Base-by-base conservation (phyloP, 2,888 invertebrate species). In the Griposia aprilina region DNA sequence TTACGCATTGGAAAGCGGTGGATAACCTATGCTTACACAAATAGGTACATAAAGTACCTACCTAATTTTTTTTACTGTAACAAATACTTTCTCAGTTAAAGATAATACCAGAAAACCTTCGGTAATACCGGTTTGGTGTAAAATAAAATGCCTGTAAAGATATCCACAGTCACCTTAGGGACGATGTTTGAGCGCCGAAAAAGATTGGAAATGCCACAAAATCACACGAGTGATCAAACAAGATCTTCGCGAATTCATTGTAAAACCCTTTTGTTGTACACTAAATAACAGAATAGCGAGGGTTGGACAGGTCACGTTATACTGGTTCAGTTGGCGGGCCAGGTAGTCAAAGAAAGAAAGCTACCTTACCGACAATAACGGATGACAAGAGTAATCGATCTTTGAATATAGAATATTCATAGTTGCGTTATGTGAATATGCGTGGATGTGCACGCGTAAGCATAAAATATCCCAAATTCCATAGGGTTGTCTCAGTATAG, bases 141-240 rank as follows among this genome's bases (percentile, higher is more conserved):
- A 80, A 78, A 80, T 80, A 70, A 77, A 86, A 84, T 80, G 50
- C 41, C 73, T 66, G 67, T 81, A 80, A 82, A 80, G 52, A 69
- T 69, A 68, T 36, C 63, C 76, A 74, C 78, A 72, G 66, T 57
- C 79, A 85, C 80, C 82, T 80, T 70, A 75, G 73, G 84, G 81
- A 84, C 78, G 79, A 52, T 69, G 74, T 82, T 82, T 74, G 78
- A 74, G 52, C 78, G 73, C 68, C 80, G 78, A 72, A 72, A 83
- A 82, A 86, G 84, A 90, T 87, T 89, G 84, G 70, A 90, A 90
- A 89, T 90, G 81, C 84, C 90, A 84, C 90, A 86, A 84, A 87
- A 84, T 86, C 86, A 83, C 81, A 84, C 87, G 76, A 82, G 78
- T 83, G 81, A 83, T 81, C 83, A 81, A 88, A 81, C 73, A 82